Evolutionary conservation across 2,888 invertebrate genomes (phyloP).

Genomic region (Cantharis rustica): DNA sequence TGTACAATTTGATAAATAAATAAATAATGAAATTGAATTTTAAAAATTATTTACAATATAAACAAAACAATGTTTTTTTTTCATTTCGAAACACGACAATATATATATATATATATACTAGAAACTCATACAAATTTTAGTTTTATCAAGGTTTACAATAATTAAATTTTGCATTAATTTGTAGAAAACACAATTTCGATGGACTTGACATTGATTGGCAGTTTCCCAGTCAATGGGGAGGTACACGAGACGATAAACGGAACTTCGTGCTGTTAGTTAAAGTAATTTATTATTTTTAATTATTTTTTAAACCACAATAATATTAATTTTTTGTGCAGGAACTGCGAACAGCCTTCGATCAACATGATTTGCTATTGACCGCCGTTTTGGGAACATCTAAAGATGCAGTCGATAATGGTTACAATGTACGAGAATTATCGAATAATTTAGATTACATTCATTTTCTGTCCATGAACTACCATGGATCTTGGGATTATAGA

Average conservation of each 20-base stretch:
- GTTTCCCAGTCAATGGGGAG: conserved; percentile 56
- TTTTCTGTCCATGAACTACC: conserved; percentile 71
- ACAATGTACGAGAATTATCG: conserved; percentile 75
- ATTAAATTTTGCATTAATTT: too few relatives aligned
- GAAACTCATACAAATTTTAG: too few relatives aligned
- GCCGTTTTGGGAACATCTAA: conserved; percentile 83
- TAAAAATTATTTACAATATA: too few relatives aligned
- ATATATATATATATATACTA: too few relatives aligned
- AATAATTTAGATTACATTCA: conserved; percentile 74
- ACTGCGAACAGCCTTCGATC: conserved; percentile 71
- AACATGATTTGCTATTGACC: conserved; percentile 72
- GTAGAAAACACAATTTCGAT: conserved; percentile 56
- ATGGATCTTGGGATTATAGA: conserved; percentile 79
- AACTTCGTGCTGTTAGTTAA: conserved; percentile 48
- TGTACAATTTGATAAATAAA: too few relatives aligned
- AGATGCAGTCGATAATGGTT: conserved; percentile 74
- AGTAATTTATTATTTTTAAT: conserved; percentile 54
- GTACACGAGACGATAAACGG: conserved; percentile 34
- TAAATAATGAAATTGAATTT: too few relatives aligned
- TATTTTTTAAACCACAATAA: too few relatives aligned
- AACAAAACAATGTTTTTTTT: too few relatives aligned
- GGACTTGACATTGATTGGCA: conserved; percentile 62
- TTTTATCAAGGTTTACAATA: too few relatives aligned
- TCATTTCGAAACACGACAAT: too few relatives aligned
- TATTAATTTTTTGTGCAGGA: conserved; percentile 59